Base-by-base conservation (phyloP, 2,797 vertebrate species). In the Brachymystax lenok region DNA sequence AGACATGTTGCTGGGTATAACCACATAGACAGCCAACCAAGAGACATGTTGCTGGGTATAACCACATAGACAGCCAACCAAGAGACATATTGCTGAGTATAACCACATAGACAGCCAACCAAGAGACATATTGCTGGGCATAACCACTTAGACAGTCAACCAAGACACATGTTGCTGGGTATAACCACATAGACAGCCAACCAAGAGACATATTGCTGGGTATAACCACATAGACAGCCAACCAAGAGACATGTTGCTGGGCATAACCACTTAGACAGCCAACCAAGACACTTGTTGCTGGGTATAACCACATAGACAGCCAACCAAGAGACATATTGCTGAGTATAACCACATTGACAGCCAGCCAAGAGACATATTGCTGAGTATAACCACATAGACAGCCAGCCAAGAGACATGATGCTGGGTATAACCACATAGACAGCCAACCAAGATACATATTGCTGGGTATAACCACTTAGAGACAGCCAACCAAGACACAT, bases 401-500 rank as follows among this genome's bases (percentile, higher is more conserved):
- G 84, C 76, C 19, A 78, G 87, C 87, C 86, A 82, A 77, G 1
- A 84, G 79, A 75, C 79, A 50, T 85, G 84, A 24, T 66, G 76
- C 77, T 81, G 10, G 77, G 83, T 82, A 85, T 88, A 84, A 83
- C 83, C 87, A 75, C 83, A 79, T 69, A 74, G 77, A 80, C 80
- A 82, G 84, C 76, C 54, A 78, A 88, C 87, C 86, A 81, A 77
- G 1, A 84, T 77, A 75, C 79, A 50, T 85, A 83, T 61, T 66
- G 76, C 75, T 81, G 14, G 75, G 83, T 82, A 86, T 88, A 84
- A 83, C 33, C 33, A 33, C 33, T 6, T 33, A n/a, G n/a, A 33
- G 33, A 6, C 33, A 5, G 5, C 33, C 33, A 33, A 33, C 33
- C 33, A 5, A 33, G 33, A 33, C 1, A 35, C 33, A 35, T 35